Conservation (phyloP, 2,113 vertebrate species). For the Psophia crepitans region DNA sequence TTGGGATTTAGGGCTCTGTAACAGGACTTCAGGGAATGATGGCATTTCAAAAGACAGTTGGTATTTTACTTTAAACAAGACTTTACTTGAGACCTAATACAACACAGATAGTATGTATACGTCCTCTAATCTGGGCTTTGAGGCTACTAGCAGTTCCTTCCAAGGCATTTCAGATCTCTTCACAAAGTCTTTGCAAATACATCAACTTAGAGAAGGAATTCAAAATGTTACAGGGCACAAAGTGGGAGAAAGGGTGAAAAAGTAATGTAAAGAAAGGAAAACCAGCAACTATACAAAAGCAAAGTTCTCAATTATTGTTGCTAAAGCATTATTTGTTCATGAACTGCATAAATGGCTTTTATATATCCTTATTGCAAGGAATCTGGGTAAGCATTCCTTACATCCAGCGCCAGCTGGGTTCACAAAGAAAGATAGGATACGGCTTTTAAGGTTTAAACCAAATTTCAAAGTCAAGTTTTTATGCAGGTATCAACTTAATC, state of each 20-base stretch:
- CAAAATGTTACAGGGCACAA: background rate
- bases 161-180: slow-evolving; percentile 33
- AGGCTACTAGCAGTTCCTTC: slow-evolving; percentile 43
- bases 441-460: background rate
- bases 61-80: slow-evolving; percentile 69
- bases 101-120: slow-evolving; percentile 11
- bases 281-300: background rate
- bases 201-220: background rate
- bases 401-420: background rate
- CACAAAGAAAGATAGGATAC: background rate
- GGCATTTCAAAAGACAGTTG: slow-evolving; percentile 67
- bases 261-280: background rate
- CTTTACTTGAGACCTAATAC: slow-evolving; percentile 65
- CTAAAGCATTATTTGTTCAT: background rate
- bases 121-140: slow-evolving; percentile 60
- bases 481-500: background rate
- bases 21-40: slow-evolving; percentile 66
- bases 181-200: slow-evolving; percentile 41
- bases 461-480: background rate
- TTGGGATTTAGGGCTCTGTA: slow-evolving; percentile 63
- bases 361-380: background rate
- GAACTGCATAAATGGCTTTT: background rate
- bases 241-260: background rate
- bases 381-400: background rate
- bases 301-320: background rate